Evolutionary conservation across 2,888 invertebrate species (phyloP).

Genomic region (Sinotaia quadrata): DNA sequence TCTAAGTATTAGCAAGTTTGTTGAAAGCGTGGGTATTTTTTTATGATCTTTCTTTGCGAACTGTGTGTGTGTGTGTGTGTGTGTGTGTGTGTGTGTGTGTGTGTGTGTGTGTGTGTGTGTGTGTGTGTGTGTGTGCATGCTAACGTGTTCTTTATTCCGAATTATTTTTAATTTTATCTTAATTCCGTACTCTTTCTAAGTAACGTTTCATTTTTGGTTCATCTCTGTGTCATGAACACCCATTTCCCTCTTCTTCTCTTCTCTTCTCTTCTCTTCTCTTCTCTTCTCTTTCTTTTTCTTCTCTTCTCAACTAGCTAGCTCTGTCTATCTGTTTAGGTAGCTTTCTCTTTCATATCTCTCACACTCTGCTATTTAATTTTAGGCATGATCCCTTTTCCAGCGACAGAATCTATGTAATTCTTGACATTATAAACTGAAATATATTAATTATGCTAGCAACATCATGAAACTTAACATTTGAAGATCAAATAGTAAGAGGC

Average conservation of each 20-base stretch:
- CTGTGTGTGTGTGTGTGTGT: neutral
- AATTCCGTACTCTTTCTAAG: neutral
- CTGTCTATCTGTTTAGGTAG: too few species aligned
- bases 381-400: too few species aligned
- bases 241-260: neutral
- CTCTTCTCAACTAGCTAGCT: too few species aligned
- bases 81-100: neutral
- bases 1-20: too few species aligned
- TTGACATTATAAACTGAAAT: too few species aligned
- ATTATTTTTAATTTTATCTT: neutral
- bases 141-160: neutral
- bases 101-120: neutral
- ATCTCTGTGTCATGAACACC: neutral
- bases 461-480: too few species aligned
- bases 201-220: neutral
- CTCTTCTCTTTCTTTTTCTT: neutral
- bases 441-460: too few species aligned
- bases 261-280: neutral
- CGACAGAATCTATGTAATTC: too few species aligned
- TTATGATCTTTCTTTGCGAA: neutral
- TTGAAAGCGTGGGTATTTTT: too few species aligned
- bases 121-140: conserved; percentile 2
- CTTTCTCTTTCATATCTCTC: too few species aligned
- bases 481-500: too few species aligned
- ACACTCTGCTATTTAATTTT: too few species aligned